phyloP scores from a whole-genome alignment of 2,888 invertebrate genomes.

The Cataglyphis albicans region DNA sequence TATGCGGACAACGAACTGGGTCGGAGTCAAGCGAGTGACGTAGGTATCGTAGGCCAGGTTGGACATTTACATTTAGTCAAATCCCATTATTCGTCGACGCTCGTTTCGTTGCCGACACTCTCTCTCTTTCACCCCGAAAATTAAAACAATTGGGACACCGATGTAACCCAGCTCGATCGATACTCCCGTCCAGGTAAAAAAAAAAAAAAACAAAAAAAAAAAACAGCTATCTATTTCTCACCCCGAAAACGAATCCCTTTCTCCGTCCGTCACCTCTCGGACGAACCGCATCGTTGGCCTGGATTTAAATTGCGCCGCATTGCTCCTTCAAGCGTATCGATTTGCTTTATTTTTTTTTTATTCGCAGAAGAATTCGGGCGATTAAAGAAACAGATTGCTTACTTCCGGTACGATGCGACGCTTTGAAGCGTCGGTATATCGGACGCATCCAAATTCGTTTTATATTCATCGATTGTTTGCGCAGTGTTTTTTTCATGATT shows the following conservation, averaged over 20 bases:
- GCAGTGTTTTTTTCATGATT: neutral
- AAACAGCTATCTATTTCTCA: conserved; percentile 3
- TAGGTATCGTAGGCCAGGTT: conserved; percentile 82
- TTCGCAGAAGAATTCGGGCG: neutral
- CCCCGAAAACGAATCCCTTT: conserved; percentile 29
- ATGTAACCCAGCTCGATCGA: conserved; percentile 27
- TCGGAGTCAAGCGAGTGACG: conserved; percentile 94
- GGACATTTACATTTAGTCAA: neutral
- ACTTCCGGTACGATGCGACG: neutral
- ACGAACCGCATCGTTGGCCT: conserved; percentile 30
- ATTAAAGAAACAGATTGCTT: conserved; percentile 10
- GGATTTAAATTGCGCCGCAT: conserved; percentile 38
- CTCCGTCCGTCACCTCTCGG: conserved; percentile 12
- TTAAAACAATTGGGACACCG: conserved; percentile 50
- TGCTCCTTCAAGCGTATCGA: conserved; percentile 13
- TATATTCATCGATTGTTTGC: neutral
- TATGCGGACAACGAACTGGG: conserved; percentile 96
- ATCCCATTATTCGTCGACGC: neutral
- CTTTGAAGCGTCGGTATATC: neutral
- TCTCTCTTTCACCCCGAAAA: neutral
- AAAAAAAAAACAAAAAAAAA: neutral
- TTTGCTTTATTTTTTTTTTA: neutral
- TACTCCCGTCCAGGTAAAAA: conserved; percentile 22
- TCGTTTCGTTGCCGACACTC: conserved; percentile 22
- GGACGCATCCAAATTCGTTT: conserved; percentile 2